Evolutionary conservation across 2,888 invertebrate species (phyloP), one percentile per base, ranked within the genome.

Genomic region (Sycophila texana): DNA sequence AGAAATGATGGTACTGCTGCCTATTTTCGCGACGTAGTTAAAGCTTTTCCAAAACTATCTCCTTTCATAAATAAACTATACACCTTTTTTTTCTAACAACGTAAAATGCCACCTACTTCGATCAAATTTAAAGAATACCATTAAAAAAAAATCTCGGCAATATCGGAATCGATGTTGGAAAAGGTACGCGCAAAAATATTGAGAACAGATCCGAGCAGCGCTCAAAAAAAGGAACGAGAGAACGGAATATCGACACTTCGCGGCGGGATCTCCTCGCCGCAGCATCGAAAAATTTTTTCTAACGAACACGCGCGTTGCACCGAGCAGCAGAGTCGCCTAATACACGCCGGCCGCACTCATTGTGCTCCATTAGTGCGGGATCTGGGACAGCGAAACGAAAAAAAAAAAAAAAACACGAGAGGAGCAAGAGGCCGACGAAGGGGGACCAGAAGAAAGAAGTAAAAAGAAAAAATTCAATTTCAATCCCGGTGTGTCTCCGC

Each of bases 321-420:
- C 53, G 53, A 53, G 16, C n/a, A n/a, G 53, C 13, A 3, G 14
- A 0, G n/a, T 16, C 39, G 13, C 47, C n/a, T 63, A 63, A 61
- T 53, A 47, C 55, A 68, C 49, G 51, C 3, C 14, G 51, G 20
- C 26, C 49, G 74, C 68, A 68, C 75, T 76, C 70, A 76, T 70
- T 76, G 68, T 26, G 55, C 61, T 76, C 75, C 75, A 76, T 76
- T 70, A 76, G 61, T 51, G 10, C n/a, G 39, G 39, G 58, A 74
- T 57, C 58, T 57, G 58, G 57, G 66, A 58, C 58, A 47, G 26
- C 30, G 30, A 4, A 2, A 4, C 26, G 30, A 39, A 16, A 18
- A 53, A 51, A 51, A 51, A 22, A 7, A 51, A 22, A 61, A 53
- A 61, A 22, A 12, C 49, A 14, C 20, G 20, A 47, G 20, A 22